Percentiles rank a stretch among this genome's conserved stretches.
phyloP scores from a whole-genome alignment of 2,113 vertebrate genomes.

The Corvus hawaiiensis region DNA sequence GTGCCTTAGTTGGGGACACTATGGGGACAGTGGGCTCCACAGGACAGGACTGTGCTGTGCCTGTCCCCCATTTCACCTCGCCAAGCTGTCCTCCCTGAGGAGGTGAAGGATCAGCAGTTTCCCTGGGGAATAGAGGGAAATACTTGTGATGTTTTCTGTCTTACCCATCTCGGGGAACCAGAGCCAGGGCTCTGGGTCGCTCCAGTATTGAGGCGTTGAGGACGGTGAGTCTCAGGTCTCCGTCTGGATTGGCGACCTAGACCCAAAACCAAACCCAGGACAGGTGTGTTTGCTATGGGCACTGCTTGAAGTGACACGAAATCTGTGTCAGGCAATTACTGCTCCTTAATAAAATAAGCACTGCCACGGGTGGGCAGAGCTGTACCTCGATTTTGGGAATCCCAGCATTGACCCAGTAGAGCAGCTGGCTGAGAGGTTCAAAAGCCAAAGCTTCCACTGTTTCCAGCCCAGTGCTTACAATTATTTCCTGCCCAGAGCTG shows the following conservation, averaged over 20 bases:
- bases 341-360: not conserved
- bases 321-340: not conserved
- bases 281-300: fast-evolving
- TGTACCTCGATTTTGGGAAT: conserved; percentile 94
- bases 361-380: fast-evolving
- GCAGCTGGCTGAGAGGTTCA: conserved; percentile 88
- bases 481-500: conserved; percentile 89
- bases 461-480: conserved; percentile 84
- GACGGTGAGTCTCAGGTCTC: conserved; percentile 87
- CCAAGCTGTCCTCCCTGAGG: not conserved
- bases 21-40: not conserved
- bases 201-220: conserved; percentile 90
- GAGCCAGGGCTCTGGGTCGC: conserved; percentile 86
- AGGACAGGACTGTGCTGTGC: not conserved
- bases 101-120: not conserved
- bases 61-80: not conserved
- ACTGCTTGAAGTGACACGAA: not conserved
- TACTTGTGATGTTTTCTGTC: not conserved
- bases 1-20: fast-evolving
- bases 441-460: conserved; percentile 95
- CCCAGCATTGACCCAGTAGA: conserved; percentile 96
- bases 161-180: conserved; percentile 88
- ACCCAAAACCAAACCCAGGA: not conserved
- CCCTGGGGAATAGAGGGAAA: not conserved
- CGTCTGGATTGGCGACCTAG: conserved; percentile 91